phyloP scores from a whole-genome alignment of 2,113 vertebrate genomes.

The Centropus bengalensis region DNA sequence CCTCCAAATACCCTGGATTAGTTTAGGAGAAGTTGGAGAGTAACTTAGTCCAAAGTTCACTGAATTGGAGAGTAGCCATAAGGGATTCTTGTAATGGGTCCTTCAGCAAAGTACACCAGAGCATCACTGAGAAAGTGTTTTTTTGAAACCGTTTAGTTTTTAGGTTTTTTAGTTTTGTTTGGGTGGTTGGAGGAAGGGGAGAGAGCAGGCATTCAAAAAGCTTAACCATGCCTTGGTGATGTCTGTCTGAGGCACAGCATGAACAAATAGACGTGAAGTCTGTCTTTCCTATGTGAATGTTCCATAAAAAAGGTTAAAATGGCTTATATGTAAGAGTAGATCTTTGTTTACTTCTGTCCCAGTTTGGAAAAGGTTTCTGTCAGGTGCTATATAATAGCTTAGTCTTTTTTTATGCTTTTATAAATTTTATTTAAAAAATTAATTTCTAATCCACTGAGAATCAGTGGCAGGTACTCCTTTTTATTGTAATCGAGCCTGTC shows the following conservation, averaged over 20 bases:
- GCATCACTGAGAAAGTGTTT: not conserved
- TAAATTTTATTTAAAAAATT: not conserved
- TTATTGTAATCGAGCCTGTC: not conserved
- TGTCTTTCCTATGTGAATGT: not conserved
- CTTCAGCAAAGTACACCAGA: not conserved
- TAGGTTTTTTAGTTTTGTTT: not conserved
- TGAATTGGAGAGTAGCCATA: not conserved
- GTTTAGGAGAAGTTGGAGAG: not conserved
- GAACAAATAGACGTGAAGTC: not conserved
- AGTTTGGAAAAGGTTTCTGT: not conserved
- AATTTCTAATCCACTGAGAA: not conserved
- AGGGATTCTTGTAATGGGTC: not conserved
- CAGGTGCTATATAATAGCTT: not conserved
- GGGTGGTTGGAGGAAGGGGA: not conserved
- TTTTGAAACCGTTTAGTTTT: not conserved
- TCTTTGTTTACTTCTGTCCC: not conserved
- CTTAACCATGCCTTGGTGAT: not conserved
- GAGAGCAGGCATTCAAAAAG: not conserved
- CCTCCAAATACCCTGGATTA: not conserved
- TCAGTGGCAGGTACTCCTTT: not conserved
- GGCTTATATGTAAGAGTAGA: not conserved
- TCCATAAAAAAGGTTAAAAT: not conserved
- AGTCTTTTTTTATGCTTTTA: not conserved
- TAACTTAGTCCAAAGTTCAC: not conserved
- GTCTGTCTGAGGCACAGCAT: not conserved